Evolutionary conservation across 2,113 vertebrate genomes (phyloP).

Genomic region (Anas platyrhynchos): DNA sequence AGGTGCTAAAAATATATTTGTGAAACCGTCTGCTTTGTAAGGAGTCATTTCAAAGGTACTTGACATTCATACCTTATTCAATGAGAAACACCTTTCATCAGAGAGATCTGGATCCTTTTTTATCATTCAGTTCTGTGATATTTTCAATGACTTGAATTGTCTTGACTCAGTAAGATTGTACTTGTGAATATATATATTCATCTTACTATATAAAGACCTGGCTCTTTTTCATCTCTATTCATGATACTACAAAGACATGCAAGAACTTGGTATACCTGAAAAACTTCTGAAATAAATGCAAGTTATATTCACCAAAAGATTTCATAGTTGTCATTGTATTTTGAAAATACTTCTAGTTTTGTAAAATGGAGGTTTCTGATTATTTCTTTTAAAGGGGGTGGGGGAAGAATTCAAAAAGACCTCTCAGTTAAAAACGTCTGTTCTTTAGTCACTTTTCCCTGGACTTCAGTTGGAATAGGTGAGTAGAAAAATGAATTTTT

Average conservation of each 20-base stretch:
- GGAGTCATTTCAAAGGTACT: neutral
- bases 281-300: too few relatives aligned
- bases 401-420: neutral
- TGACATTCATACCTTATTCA: neutral
- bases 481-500: neutral
- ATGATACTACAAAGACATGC: too few relatives aligned
- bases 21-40: slow-evolving; percentile 18
- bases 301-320: neutral
- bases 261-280: too few relatives aligned
- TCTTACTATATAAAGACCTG: neutral
- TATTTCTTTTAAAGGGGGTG: neutral
- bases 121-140: neutral
- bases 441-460: neutral
- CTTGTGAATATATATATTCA: neutral
- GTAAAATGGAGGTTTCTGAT: neutral
- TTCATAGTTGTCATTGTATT: accelerated
- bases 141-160: neutral
- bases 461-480: neutral
- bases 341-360: neutral
- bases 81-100: neutral
- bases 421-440: neutral
- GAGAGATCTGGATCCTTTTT: neutral
- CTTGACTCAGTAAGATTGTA: neutral
- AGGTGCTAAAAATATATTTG: neutral
- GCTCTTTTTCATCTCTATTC: neutral